Conservation (phyloP, 2,113 vertebrate genomes). For the Oreochromis tanganicae region DNA sequence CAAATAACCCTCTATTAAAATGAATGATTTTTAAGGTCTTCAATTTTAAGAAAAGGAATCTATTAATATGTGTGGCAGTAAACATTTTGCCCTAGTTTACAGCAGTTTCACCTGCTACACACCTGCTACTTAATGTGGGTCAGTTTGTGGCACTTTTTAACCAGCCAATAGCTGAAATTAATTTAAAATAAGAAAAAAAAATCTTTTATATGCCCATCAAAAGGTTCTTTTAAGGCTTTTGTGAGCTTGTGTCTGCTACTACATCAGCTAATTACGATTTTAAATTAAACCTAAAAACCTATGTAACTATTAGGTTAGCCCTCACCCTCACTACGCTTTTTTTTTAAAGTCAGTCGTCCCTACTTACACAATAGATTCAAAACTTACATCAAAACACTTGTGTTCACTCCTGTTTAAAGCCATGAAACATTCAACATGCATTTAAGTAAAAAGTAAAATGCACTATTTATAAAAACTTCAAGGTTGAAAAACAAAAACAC, state of each 20-base stretch:
- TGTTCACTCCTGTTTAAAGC: neutral
- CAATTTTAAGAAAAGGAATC: neutral
- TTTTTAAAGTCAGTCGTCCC: neutral
- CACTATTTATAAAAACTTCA: neutral
- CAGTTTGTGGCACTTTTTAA: neutral
- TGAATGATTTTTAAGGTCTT: neutral
- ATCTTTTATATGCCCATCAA: accelerated
- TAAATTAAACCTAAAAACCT: neutral
- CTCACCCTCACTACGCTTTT: neutral
- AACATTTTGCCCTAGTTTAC: neutral
- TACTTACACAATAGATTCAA: neutral
- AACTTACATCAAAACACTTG: accelerated
- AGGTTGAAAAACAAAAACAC: neutral
- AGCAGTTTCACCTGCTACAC: neutral
- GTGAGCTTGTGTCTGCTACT: neutral
- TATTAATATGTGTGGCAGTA: neutral
- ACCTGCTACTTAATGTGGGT: neutral
- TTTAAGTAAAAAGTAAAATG: neutral
- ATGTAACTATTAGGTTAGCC: neutral
- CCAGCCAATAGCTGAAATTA: accelerated
- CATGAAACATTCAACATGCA: neutral
- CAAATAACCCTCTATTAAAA: neutral
- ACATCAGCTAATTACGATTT: accelerated
- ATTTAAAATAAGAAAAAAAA: neutral
- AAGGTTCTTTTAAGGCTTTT: neutral